Conservation (phyloP, 2,888 invertebrate genomes). For the Neocrepidodera transversa region DNA sequence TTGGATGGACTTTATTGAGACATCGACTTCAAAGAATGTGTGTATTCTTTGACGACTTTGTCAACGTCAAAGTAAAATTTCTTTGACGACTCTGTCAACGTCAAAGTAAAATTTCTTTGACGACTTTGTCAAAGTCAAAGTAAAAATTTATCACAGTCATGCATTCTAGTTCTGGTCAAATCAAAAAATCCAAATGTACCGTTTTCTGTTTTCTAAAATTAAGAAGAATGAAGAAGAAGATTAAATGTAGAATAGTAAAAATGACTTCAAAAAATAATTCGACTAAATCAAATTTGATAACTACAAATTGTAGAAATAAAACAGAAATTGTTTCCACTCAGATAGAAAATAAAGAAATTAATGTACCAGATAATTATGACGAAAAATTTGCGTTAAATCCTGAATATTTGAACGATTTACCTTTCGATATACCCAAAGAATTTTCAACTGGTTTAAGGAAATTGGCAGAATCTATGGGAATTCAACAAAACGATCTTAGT, state of each 20-base stretch:
- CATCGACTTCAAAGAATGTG: too few species aligned
- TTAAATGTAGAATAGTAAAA: constrained; percentile 5
- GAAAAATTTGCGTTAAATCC: background rate
- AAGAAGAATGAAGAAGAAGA: constrained; percentile 18
- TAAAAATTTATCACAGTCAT: constrained; percentile 14
- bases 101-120: too few species aligned
- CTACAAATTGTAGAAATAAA: constrained; percentile 1
- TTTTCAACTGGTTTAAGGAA: constrained; percentile 7
- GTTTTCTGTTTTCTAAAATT: constrained; percentile 17
- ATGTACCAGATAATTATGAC: constrained; percentile 1
- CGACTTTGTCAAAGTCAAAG: too few species aligned
- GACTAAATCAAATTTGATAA: constrained; percentile 4
- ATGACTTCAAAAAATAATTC: background rate
- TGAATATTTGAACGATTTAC: constrained; percentile 9
- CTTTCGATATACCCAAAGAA: constrained; percentile 2
- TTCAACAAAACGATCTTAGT: constrained; percentile 9
- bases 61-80: too few species aligned
- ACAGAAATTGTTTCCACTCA: background rate
- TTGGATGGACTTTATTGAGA: too few species aligned
- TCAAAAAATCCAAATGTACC: constrained; percentile 17
- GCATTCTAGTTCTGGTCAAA: background rate
- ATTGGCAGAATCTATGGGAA: constrained; percentile 10
- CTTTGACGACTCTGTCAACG: too few species aligned
- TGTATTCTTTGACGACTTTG: too few species aligned
- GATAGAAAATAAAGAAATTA: background rate